Evolutionary conservation across 2,888 invertebrate genomes (phyloP).

Genomic region (Dinocampus coccinellae): DNA sequence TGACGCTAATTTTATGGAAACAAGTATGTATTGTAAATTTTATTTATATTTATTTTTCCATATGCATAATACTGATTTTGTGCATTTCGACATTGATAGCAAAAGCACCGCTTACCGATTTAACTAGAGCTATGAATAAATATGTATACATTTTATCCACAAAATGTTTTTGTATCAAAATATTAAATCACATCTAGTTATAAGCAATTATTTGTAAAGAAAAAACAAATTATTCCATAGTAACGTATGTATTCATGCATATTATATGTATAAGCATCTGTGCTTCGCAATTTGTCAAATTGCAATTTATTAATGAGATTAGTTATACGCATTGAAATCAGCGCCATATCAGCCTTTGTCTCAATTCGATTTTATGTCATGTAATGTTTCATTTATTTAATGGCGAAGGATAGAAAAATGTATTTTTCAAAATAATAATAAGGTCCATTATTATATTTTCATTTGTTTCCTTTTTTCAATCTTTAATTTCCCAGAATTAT

Average conservation of each 20-base stretch:
- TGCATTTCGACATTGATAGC: constrained; percentile 43
- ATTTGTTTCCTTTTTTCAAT: constrained; percentile 14
- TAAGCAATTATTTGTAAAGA: background rate
- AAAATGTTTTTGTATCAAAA: constrained; percentile 15
- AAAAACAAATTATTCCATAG: background rate
- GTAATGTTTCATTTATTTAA: constrained; percentile 45
- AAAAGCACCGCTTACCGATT: constrained; percentile 13
- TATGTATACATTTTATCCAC: constrained; percentile 1
- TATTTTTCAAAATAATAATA: background rate
- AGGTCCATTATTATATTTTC: background rate
- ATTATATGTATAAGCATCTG: constrained; percentile 26
- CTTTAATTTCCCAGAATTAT: constrained; percentile 5
- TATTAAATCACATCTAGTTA: background rate
- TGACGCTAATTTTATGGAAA: background rate
- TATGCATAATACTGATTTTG: constrained; percentile 49
- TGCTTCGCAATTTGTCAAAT: constrained; percentile 28
- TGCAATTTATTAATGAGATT: constrained; percentile 27
- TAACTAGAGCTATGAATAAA: background rate
- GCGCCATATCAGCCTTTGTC: constrained; percentile 63
- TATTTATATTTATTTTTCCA: constrained; percentile 1
- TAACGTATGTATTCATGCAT: background rate
- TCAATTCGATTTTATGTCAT: constrained; percentile 64
- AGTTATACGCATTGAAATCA: constrained; percentile 34
- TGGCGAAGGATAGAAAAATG: background rate
- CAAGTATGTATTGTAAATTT: background rate